Evolutionary conservation across 2,113 vertebrate species (phyloP).

Genomic region (Myotis yumanensis): DNA sequence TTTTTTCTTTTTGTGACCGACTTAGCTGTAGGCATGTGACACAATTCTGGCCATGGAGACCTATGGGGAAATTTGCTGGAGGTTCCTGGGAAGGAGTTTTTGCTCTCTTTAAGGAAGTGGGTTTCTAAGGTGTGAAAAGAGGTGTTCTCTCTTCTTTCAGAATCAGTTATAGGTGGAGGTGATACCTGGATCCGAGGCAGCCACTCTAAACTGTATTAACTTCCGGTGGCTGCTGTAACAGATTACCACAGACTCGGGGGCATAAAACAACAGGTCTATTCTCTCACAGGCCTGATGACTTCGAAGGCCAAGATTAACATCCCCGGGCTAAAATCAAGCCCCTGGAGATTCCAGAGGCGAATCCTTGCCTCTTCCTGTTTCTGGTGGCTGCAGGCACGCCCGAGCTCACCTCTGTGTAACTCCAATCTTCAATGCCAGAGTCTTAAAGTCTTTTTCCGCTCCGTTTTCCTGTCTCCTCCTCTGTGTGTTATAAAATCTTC

Average conservation of each 20-base stretch:
- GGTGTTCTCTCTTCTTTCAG: not conserved
- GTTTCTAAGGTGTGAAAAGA: not conserved
- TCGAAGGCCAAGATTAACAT: not conserved
- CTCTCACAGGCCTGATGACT: not conserved
- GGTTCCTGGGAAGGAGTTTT: not conserved
- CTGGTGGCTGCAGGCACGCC: not conserved
- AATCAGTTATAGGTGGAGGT: not conserved
- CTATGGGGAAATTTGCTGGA: not conserved
- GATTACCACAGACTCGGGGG: not conserved
- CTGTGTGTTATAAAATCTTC: not conserved
- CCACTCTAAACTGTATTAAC: not conserved
- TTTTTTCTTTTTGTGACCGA: not conserved
- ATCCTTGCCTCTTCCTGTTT: not conserved
- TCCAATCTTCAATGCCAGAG: not conserved
- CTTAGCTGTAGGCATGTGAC: not conserved
- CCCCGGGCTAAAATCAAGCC: not conserved
- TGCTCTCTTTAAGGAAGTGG: not conserved
- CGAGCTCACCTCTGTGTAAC: fast-evolving
- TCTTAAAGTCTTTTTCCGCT: not conserved
- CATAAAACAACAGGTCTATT: not conserved
- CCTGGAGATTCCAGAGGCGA: not conserved
- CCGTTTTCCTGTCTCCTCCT: not conserved
- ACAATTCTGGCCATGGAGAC: not conserved
- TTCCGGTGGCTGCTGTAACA: not conserved
- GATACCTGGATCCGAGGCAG: not conserved